Percentiles rank a stretch among this genome's conserved stretches.
Evolutionary conservation across 2,113 vertebrate genomes (phyloP).

Genomic region (Brachyhypopomus gauderio): DNA sequence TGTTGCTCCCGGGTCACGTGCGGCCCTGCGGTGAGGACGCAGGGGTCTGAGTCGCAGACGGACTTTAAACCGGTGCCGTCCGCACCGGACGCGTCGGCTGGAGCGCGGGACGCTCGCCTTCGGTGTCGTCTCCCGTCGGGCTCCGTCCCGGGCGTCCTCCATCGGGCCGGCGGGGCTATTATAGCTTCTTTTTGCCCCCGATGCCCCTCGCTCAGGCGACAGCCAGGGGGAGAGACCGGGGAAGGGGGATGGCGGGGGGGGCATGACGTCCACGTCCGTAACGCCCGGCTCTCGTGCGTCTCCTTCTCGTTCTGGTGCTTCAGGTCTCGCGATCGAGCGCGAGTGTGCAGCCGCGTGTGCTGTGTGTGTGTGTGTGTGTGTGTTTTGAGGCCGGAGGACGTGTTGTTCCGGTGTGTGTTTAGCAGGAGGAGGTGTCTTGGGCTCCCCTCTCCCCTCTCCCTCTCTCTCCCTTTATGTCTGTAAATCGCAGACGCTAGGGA

Average conservation of each 20-base stretch:
- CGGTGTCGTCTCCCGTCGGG: neutral
- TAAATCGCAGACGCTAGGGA: constrained; percentile 44
- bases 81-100: neutral
- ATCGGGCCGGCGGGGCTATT: constrained; percentile 20
- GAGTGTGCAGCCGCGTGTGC: too few relatives aligned
- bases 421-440: constrained; percentile 27
- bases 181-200: constrained; percentile 31
- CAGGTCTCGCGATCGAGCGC: neutral
- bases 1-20: constrained; percentile 3
- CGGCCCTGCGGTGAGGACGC: neutral
- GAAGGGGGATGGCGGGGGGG: neutral
- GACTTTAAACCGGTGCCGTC: neutral
- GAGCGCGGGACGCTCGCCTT: neutral
- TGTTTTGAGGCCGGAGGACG: constrained; percentile 39
- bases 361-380: neutral
- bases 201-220: constrained; percentile 1
- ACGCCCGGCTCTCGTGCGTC: neutral
- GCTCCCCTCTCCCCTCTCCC: neutral
- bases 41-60: neutral
- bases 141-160: neutral
- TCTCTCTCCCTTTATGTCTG: constrained; percentile 29
- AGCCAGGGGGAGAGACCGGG: constrained; percentile 15
- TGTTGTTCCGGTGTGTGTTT: constrained; percentile 37
- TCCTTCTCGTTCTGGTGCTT: neutral
- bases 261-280: neutral